Evolutionary conservation across 2,113 vertebrate species (phyloP).

Genomic region (Oreotrochilus melanogaster): DNA sequence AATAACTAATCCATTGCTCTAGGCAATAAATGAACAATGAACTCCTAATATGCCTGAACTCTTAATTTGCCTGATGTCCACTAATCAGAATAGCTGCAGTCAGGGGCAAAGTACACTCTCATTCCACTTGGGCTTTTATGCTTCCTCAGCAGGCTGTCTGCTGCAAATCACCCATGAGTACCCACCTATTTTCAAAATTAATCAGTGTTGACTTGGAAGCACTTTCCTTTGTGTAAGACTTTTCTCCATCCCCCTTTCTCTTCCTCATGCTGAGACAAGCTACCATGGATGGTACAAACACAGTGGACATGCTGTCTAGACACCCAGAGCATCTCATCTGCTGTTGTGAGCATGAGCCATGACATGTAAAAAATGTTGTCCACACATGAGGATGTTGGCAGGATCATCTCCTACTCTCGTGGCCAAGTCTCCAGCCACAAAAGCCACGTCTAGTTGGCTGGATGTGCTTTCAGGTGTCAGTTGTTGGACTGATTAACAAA

Average conservation of each 20-base stretch:
- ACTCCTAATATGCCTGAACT: neutral
- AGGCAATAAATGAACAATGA: neutral
- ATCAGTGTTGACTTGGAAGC: conserved; percentile 36
- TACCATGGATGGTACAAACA: neutral
- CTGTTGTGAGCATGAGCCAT: neutral
- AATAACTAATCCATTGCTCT: neutral
- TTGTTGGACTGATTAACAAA: conserved; percentile 1
- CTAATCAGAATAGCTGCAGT: neutral
- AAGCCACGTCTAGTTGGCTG: neutral
- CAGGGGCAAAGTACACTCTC: neutral
- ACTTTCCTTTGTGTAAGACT: conserved; percentile 13
- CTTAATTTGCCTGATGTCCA: neutral
- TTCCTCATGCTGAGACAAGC: conserved; percentile 23
- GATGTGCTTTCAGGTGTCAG: conserved; percentile 40
- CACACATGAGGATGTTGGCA: neutral
- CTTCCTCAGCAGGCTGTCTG: neutral
- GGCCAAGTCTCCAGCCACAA: conserved; percentile 2
- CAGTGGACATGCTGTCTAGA: conserved; percentile 29
- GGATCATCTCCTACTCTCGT: neutral
- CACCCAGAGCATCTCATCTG: neutral
- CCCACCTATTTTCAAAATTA: conserved; percentile 49
- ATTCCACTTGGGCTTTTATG: neutral
- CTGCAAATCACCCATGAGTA: neutral
- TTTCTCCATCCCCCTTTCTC: neutral
- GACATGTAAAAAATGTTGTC: accelerated